These are phyloP conservation scores for Hemicordylus capensis DNA, from an alignment of 2,113 vertebrate genomes.

Conservation along the genomic window DNA sequence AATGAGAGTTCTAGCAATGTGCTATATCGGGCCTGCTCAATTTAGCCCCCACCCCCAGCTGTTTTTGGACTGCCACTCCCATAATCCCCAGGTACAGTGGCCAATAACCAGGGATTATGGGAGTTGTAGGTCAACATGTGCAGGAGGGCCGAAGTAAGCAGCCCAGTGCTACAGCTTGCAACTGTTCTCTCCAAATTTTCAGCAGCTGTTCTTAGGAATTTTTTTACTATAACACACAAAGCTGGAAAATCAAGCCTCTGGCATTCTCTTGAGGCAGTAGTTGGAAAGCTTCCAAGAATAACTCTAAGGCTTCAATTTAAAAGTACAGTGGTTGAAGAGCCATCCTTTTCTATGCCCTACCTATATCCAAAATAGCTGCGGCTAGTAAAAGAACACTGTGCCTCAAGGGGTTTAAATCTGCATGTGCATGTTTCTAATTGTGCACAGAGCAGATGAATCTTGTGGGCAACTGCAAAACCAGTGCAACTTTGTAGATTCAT, in stretches of 20 bases:
- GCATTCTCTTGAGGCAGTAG: too few relatives aligned
- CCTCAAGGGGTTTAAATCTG: background rate
- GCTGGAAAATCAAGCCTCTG: background rate
- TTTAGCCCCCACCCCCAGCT: too few relatives aligned
- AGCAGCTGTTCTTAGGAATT: background rate
- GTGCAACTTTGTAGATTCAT: background rate
- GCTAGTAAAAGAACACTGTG: background rate
- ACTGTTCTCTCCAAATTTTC: background rate
- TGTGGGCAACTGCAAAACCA: background rate
- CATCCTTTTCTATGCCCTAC: background rate
- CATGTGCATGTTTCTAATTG: background rate
- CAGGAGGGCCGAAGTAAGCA: too few relatives aligned
- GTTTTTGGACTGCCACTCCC: too few relatives aligned
- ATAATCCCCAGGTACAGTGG: too few relatives aligned
- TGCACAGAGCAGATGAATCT: background rate
- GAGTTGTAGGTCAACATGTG: too few relatives aligned
- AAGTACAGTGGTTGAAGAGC: background rate
- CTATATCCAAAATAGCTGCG: constrained; percentile 17
- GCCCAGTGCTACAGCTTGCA: background rate
- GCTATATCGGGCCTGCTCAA: too few relatives aligned
- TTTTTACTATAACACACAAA: background rate
- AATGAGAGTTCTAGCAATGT: background rate
- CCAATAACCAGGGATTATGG: too few relatives aligned
- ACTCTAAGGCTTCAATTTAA: constrained; percentile 16
- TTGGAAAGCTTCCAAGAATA: background rate